Evolutionary conservation across 1,140 invertebrate species (phyloP).

Genomic region (Cecropterus lyciades): DNA sequence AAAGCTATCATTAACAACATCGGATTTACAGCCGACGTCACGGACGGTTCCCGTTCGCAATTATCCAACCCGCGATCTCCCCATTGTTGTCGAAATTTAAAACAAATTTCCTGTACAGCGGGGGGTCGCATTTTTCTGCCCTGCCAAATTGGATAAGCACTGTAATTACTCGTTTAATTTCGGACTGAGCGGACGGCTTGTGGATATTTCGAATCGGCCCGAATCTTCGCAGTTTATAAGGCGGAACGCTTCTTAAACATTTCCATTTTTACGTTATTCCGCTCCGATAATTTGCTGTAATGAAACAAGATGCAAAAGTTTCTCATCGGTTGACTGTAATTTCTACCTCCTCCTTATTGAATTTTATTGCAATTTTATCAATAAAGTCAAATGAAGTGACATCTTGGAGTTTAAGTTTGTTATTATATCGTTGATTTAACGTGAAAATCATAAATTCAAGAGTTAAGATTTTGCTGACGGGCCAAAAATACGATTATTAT

Average conservation of each 20-base stretch:
- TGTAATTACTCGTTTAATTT: slow-evolving; percentile 78
- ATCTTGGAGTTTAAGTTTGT: too few relatives aligned
- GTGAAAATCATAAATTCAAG: too few relatives aligned
- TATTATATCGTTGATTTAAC: too few relatives aligned
- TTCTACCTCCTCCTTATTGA: neutral
- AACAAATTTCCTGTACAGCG: slow-evolving; percentile 80
- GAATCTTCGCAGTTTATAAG: slow-evolving; percentile 60
- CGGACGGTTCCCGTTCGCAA: slow-evolving; percentile 70
- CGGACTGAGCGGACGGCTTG: slow-evolving; percentile 55
- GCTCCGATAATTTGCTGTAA: slow-evolving; percentile 32
- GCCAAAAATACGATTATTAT: too few relatives aligned
- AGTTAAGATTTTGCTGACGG: too few relatives aligned
- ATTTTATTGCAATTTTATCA: neutral
- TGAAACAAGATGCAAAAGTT: slow-evolving; percentile 24
- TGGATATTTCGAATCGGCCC: slow-evolving; percentile 62
- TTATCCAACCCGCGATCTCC: slow-evolving; percentile 73
- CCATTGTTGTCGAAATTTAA: slow-evolving; percentile 83
- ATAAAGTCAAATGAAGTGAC: neutral
- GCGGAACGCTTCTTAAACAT: slow-evolving; percentile 57
- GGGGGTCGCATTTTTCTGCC: slow-evolving; percentile 77
- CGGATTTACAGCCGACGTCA: slow-evolving; percentile 67
- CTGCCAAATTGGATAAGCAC: slow-evolving; percentile 81
- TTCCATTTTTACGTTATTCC: slow-evolving; percentile 53
- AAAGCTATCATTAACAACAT: slow-evolving; percentile 74
- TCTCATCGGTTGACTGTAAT: slow-evolving; percentile 2